Base-by-base conservation (phyloP, 2,888 invertebrate genomes). In the Sycophila texana region DNA sequence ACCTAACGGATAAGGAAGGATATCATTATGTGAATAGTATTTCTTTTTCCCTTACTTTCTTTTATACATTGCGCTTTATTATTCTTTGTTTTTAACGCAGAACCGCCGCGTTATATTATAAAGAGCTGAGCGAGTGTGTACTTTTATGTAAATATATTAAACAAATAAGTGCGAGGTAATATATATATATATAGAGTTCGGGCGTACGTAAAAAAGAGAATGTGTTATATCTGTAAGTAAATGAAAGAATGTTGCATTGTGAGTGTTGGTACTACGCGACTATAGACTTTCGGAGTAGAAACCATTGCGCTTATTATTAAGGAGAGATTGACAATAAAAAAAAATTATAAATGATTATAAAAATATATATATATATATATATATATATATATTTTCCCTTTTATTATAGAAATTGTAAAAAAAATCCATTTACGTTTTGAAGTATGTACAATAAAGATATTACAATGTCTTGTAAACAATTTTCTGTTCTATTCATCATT, bases 1-100 rank as follows among this genome's bases (percentile, higher is more conserved):
- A 82, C 70, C 73, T 71, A 74, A 71, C 57, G 77, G 77, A 79
- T 80, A 74, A 75, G 81, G 83, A 77, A 83, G 81, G 53, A 79
- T 79, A 79, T 73, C 81, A 72, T 73, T 81, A n/a, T n/a, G 83
- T 80, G 72, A 80, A 82, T 82, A 81, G 79, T 79, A 81, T 79
- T 79, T 80, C 71, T 68, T 79, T 79, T 74, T 39, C 10, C 10
- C 10, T 39, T 39, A 39, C 53, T 76, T 71, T 79, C 30, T 79
- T 81, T 74, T 73, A 77, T 68, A 73, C 39, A 73, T 58, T 72
- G 20, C 39, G 78, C 75, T 75, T 75, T 77, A 73, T 26, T 26
- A 26, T 26, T 26, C 1, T 58, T 67, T 68, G n/a, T 67, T 78
- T 74, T 66, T 10, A 78, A 76, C 70, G 78, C 78, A 78, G 61